phyloP scores from a whole-genome alignment of 2,797 vertebrate genomes.

The Anabacerthia variegaticeps region DNA sequence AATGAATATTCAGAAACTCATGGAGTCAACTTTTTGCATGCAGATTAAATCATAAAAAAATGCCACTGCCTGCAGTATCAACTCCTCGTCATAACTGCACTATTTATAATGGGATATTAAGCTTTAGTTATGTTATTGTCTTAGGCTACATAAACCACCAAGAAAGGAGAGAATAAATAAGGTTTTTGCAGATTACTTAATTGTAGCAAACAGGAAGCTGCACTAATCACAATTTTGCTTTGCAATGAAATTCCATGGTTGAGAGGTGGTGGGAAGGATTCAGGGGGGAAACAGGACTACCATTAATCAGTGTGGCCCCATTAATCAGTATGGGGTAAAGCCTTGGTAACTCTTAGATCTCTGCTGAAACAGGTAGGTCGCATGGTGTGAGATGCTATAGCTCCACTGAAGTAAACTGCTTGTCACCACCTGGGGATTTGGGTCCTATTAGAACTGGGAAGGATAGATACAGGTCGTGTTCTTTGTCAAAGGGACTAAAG shows the following conservation, averaged over 20 bases:
- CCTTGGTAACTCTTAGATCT: neutral
- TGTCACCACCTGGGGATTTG: neutral
- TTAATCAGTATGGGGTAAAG: neutral
- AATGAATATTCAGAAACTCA: slow-evolving; percentile 28
- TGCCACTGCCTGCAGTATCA: neutral
- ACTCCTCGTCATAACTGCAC: neutral
- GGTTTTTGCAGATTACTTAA: slow-evolving; percentile 1
- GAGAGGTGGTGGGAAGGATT: neutral
- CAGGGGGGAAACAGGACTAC: neutral
- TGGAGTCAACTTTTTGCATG: neutral
- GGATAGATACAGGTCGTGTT: neutral
- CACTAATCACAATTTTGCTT: neutral
- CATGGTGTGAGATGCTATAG: neutral
- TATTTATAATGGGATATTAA: slow-evolving; percentile 64
- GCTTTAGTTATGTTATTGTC: slow-evolving; percentile 59
- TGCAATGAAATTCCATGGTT: neutral
- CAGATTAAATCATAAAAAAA: slow-evolving; percentile 39
- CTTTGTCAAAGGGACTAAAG: neutral
- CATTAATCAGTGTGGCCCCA: neutral
- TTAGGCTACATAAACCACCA: slow-evolving; percentile 53
- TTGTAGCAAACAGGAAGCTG: slow-evolving; percentile 5
- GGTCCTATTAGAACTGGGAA: neutral
- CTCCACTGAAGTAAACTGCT: neutral
- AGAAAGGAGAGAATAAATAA: slow-evolving; percentile 52
- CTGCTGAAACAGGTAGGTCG: neutral